Evolutionary conservation across 2,113 vertebrate genomes (phyloP), one percentile per base, ranked within the genome.

Genomic region (Poeciliopsis turrubarensis): DNA sequence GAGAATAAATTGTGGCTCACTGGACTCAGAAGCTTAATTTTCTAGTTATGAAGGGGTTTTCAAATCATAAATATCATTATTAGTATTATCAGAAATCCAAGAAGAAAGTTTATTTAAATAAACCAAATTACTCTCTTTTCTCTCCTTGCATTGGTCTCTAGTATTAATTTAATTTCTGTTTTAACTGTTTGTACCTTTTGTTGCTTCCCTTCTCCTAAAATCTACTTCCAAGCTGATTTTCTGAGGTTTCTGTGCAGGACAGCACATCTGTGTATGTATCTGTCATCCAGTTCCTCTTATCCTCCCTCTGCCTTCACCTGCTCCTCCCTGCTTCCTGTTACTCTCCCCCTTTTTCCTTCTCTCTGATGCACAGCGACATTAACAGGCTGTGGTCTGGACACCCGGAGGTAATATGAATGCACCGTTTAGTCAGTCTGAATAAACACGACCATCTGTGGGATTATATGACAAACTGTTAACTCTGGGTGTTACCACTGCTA

Each of bases 401-500:
- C 75, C 61, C 61, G 7, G 70, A 62, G 51, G 65, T 39, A 60
- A 80, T 27, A 71, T 77, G 47, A 84, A 78, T 37, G 26, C 83
- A 4, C 73, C 74, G 26, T 90, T 88, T 83, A 76, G 60, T 75
- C n/a, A 62, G 31, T 83, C 67, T 68, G 72, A 75, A 76, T 87
- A 88, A 87, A 90, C 81, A 83, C 83, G 54, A 69, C 68, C 27
- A 71, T 78, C 72, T 85, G 75, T 76, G 68, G 60, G 26, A 14
- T 11, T 0, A 5, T 71, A n/a, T 70, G 57, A 70, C 34, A 37
- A 37, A 37, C 27, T 37, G 39, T 41, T 41, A 51, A 68, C 75
- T 61, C 69, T 76, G 84, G 84, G 85, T 81, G 88, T 89, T 79
- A 86, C 77, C 79, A 84, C 79, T 89, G 87, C 85, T 29, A 11